Base-by-base conservation (phyloP, 2,888 invertebrate species). In the Pammene aurita region DNA sequence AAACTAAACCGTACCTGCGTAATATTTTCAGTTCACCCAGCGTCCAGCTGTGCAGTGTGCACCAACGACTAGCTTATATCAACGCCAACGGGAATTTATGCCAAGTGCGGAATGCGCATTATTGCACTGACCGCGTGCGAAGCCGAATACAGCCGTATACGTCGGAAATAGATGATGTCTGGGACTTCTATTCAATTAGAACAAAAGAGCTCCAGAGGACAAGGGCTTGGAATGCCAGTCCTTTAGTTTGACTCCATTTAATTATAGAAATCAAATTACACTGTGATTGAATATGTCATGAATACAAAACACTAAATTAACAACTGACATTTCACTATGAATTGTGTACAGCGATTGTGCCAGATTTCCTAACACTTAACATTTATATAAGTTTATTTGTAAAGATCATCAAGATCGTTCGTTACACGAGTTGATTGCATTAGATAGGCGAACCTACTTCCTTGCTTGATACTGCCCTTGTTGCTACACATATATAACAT, bases 31-130 rank as follows among this genome's bases (percentile, higher is more conserved):
- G 14, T 46, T 44, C 52, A 18, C 48, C 11, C 34, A 58, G 42
- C 42, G 52, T 9, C 52, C 16, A 26, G 34, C 16, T 56, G n/a
- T 34, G 50, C 50, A 62, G 57, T 35, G 57, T 63, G n/a, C n/a
- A n/a, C 56, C 62, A 58, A 46, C 52, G 46, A 55, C 58, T 54
- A 58, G 68, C 71, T 55, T 66, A 69, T 67, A 69, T 67, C 69
- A 71, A 65, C 73, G 76, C 77, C 74, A 75, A 80, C 75, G 74
- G 74, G 77, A 80, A 82, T 84, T 78, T 81, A 84, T 84, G 78
- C 71, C 71, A 74, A 74, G 69, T 71, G 72, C 66, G 77, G 82
- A 82, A 82, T 82, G 76, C 77, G 71, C 76, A 70, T 76, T 73
- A 73, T 72, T 73, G 70, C 67, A 61, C 54, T 67, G 65, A 60